Evolutionary conservation across 2,797 vertebrate species (phyloP).

Genomic region (Jordanella pulchra): DNA sequence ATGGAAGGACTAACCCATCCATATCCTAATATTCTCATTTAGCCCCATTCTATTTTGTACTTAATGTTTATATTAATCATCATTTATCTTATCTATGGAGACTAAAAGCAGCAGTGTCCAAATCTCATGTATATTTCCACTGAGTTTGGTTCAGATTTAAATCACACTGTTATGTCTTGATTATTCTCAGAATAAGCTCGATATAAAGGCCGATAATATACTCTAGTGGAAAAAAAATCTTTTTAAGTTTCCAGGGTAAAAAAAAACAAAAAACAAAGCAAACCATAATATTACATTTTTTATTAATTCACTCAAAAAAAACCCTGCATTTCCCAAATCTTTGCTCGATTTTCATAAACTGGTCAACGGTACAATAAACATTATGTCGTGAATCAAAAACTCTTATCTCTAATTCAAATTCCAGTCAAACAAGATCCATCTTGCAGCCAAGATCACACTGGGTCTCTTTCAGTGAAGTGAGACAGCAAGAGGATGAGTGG

Average conservation of each 20-base stretch:
- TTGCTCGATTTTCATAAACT: not conserved
- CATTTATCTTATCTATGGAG: no score
- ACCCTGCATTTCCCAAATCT: not conserved
- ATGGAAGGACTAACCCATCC: no score
- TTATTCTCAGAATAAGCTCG: not conserved
- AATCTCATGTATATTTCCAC: no score
- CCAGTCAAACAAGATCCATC: conserved; percentile 19
- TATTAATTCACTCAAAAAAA: not conserved
- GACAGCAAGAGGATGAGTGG: conserved; percentile 43
- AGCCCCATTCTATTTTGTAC: no score
- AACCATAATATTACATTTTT: not conserved
- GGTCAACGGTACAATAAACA: not conserved
- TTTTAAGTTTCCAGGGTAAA: no score
- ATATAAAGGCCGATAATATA: not conserved
- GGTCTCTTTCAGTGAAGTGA: conserved; percentile 43
- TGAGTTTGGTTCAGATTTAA: no score
- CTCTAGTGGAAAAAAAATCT: no score
- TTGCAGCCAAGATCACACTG: conserved; percentile 46
- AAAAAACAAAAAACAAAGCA: no score
- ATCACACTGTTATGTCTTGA: not conserved
- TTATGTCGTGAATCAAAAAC: conserved; percentile 5
- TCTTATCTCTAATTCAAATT: conserved; percentile 11
- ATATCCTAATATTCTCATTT: no score
- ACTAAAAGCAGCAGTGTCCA: no score
- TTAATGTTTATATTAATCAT: no score